Conservation (phyloP, 1,140 invertebrate genomes). For the Diorhabda sublineata region DNA sequence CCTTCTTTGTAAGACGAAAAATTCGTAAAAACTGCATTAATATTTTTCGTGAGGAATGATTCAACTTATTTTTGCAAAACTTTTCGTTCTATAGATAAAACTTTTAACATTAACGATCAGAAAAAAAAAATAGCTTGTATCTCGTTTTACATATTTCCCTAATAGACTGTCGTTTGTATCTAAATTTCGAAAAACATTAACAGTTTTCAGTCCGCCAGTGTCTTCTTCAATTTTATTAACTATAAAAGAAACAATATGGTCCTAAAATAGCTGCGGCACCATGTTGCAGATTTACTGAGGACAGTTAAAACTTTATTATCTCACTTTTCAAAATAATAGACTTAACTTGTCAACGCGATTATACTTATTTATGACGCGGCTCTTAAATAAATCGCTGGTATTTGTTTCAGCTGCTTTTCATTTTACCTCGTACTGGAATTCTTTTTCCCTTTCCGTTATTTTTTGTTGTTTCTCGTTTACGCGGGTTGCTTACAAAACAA, state of each 20-base stretch:
- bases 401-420: neutral
- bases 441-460: no score
- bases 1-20: no score
- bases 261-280: conserved; percentile 5
- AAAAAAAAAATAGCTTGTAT: no score
- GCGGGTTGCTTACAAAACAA: no score
- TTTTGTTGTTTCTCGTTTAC: no score
- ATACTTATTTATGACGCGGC: conserved; percentile 5
- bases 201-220: neutral
- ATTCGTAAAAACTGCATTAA: no score
- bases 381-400: conserved; percentile 7
- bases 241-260: neutral
- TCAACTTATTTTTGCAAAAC: no score
- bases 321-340: conserved; percentile 10
- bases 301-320: conserved; percentile 10
- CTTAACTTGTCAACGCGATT: conserved; percentile 6
- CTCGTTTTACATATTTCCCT: no score
- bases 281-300: conserved; percentile 11
- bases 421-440: neutral
- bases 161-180: neutral
- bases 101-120: no score
- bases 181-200: neutral
- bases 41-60: no score
- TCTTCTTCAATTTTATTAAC: conserved; percentile 1
- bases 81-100: no score